Evolutionary conservation across 2,888 invertebrate species (phyloP), one percentile per base, ranked within the genome.

Genomic region (Cryptops parisi): DNA sequence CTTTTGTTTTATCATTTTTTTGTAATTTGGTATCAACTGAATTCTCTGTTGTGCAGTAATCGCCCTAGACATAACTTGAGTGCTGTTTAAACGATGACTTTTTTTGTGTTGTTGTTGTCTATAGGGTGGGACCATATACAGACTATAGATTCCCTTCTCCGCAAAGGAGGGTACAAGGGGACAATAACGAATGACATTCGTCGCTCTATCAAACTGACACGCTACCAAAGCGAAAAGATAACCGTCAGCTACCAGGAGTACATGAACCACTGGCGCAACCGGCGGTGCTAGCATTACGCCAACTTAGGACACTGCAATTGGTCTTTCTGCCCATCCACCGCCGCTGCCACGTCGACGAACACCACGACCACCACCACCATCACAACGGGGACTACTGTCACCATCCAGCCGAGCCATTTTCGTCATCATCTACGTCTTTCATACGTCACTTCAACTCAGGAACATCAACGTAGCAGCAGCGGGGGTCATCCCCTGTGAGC

Each of bases 61-160:
- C n/a, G n/a, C n/a, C n/a, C n/a, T n/a, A n/a, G n/a, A n/a, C n/a
- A n/a, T n/a, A n/a, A n/a, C n/a, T n/a, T n/a, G n/a, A n/a, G n/a
- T n/a, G n/a, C n/a, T n/a, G n/a, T n/a, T n/a, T n/a, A n/a, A n/a
- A n/a, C n/a, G n/a, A n/a, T n/a, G n/a, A n/a, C n/a, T n/a, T n/a
- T n/a, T n/a, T n/a, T n/a, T 3, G 23, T 33, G 33, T 33, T 33
- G 6, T 45, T 45, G 25, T 47, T 47, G 27, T 55, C 68, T 73
- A 22, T 72, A 96, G 96, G 96, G 64, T 98, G 98, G 98, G 89
- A 97, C 78, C 90, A 91, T 73, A 79, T 88, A 60, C 94, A 97
- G 74, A 98, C 98, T 23, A 93, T 98, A 66, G 97, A 99, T 73
- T 93, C 96, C 40, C 74, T 98, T 58, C 78, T 98, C 59, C 81